Percentiles rank a stretch among this genome's conserved stretches.
Evolutionary conservation across 2,888 invertebrate species (phyloP).

Genomic region (Seira musarum): DNA sequence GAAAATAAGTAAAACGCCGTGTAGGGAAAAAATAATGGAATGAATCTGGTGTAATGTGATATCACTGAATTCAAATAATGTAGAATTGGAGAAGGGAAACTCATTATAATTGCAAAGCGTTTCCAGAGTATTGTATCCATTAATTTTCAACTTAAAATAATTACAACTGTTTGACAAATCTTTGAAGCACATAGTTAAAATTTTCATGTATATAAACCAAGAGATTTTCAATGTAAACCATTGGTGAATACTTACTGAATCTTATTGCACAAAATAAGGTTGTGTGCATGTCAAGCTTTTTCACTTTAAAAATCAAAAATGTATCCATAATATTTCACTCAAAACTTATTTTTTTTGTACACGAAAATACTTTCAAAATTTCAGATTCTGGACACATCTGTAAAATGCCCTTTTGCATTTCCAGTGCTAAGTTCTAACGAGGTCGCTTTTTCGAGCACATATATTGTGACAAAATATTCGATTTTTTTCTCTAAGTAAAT

Average conservation of each 20-base stretch:
- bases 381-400: conserved; percentile 56
- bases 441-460: conserved; percentile 11
- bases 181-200: too few relatives aligned
- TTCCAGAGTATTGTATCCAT: background rate
- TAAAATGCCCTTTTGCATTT: conserved; percentile 50
- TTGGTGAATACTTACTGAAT: too few relatives aligned
- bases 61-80: background rate
- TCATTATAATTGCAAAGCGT: conserved; percentile 58
- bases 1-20: background rate
- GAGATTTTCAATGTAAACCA: too few relatives aligned
- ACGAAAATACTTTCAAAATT: conserved; percentile 60
- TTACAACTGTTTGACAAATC: too few relatives aligned
- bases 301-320: too few relatives aligned
- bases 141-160: background rate
- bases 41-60: background rate
- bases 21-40: background rate
- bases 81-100: background rate
- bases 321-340: background rate
- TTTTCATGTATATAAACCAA: too few relatives aligned
- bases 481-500: background rate
- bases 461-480: background rate
- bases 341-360: conserved; percentile 17
- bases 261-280: too few relatives aligned
- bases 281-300: too few relatives aligned
- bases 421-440: conserved; percentile 23